Evolutionary conservation across 2,797 vertebrate species (phyloP).

Genomic region (Heterohyrax brucei): DNA sequence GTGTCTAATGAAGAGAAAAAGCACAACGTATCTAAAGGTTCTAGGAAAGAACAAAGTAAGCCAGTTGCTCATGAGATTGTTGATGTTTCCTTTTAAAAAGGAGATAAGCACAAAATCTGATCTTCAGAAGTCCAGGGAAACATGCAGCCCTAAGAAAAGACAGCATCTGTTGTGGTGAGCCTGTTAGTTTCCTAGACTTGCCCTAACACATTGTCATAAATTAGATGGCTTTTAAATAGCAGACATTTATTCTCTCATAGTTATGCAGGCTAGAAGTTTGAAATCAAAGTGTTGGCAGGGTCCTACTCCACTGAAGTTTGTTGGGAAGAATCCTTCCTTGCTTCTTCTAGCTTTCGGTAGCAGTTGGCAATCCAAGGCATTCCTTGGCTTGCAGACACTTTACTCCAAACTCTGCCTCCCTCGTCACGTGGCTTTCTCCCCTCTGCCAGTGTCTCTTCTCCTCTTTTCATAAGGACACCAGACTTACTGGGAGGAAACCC

Average conservation of each 20-base stretch:
- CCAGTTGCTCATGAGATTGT: constrained; percentile 15
- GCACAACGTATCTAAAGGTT: not conserved
- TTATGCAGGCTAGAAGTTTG: not conserved
- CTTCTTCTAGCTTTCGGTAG: not conserved
- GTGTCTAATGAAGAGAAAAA: constrained; percentile 37
- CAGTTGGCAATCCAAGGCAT: not conserved
- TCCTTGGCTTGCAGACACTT: not conserved
- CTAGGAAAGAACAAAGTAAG: not conserved
- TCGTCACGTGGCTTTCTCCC: not conserved
- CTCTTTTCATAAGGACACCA: not conserved
- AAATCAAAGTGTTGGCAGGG: not conserved
- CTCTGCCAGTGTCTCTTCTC: not conserved
- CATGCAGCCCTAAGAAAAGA: constrained; percentile 44
- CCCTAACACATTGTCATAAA: not conserved
- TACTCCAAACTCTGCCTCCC: not conserved
- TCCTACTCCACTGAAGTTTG: not conserved
- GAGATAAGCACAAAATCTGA: constrained; percentile 23
- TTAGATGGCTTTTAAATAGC: not conserved
- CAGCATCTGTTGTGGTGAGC: not conserved
- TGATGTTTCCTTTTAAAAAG: constrained; percentile 32
- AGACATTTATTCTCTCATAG: not conserved
- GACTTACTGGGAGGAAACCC: no score
- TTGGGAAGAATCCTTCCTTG: not conserved
- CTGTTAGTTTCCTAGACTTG: not conserved
- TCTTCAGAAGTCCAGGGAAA: constrained; percentile 35